phyloP scores from a whole-genome alignment of 1,140 invertebrate species.

The Saxidomus purpurata region DNA sequence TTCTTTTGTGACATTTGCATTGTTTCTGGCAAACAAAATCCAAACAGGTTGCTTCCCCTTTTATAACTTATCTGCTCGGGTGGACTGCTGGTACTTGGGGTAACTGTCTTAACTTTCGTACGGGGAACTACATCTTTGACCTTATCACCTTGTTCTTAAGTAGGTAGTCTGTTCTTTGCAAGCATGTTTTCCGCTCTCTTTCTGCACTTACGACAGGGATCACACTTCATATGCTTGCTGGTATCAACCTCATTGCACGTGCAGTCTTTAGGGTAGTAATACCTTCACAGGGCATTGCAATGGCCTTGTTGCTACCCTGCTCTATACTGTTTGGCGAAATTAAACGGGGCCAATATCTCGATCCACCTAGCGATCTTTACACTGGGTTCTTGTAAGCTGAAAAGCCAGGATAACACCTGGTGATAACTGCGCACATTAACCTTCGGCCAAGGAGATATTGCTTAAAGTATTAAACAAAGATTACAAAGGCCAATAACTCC shows the following conservation, averaged over 20 bases:
- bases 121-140: too few species aligned
- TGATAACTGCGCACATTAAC: conserved; percentile 45
- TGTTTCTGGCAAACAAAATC: too few species aligned
- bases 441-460: not conserved
- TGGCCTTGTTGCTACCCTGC: conserved; percentile 51
- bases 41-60: too few species aligned
- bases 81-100: too few species aligned
- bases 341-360: not conserved
- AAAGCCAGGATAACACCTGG: conserved; percentile 64
- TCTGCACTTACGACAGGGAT: not conserved
- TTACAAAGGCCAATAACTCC: too few species aligned
- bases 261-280: not conserved
- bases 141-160: not conserved
- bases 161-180: too few species aligned
- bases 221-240: conserved; percentile 29
- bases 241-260: too few species aligned
- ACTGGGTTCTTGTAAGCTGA: conserved; percentile 57
- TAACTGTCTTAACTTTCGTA: too few species aligned
- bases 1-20: too few species aligned
- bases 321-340: conserved; percentile 41
- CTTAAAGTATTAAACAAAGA: too few species aligned
- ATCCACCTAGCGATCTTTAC: conserved; percentile 68
- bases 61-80: too few species aligned
- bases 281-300: not conserved
- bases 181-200: not conserved